A percentile compares a stretch with the other conserved stretches of the same genome.
Conservation (phyloP, 2,888 invertebrate genomes). For the Cotesia congregata region DNA sequence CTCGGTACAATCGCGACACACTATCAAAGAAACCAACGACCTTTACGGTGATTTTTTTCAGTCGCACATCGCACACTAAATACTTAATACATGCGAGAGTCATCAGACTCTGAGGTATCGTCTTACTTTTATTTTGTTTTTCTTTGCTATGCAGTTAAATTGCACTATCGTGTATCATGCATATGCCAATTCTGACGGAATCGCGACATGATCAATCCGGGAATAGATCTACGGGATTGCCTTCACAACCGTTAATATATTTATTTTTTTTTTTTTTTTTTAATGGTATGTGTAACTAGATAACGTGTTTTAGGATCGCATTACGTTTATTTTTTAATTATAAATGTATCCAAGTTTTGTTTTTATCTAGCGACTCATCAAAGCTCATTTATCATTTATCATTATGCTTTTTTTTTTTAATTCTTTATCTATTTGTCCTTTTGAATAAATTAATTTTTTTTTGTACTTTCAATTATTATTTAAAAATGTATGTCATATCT, state of each 20-base stretch:
- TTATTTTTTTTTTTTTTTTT: not conserved
- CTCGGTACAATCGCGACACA: constrained; percentile 47
- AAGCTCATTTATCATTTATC: not conserved
- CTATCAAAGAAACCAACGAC: constrained; percentile 25
- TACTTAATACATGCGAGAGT: not conserved
- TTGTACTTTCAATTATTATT: too few relatives aligned
- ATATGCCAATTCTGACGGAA: not conserved
- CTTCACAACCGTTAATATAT: constrained; percentile 16
- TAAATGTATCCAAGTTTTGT: not conserved
- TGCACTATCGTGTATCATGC: not conserved
- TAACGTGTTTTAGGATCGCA: constrained; percentile 17
- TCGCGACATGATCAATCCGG: constrained; percentile 7
- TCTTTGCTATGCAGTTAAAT: not conserved
- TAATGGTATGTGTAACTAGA: constrained; percentile 2
- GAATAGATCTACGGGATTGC: constrained; percentile 19
- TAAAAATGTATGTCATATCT: too few relatives aligned
- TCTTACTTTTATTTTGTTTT: too few relatives aligned
- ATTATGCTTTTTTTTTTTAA: not conserved
- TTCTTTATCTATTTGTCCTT: too few relatives aligned
- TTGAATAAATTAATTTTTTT: too few relatives aligned
- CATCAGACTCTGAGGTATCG: not conserved
- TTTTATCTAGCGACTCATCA: not conserved
- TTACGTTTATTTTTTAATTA: constrained; percentile 25
- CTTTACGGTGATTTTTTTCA: not conserved
- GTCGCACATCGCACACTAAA: too few relatives aligned